These are phyloP conservation scores for Drosophila yakuba DNA, from an alignment of 1,140 invertebrate genomes.

Conservation along the genomic window DNA sequence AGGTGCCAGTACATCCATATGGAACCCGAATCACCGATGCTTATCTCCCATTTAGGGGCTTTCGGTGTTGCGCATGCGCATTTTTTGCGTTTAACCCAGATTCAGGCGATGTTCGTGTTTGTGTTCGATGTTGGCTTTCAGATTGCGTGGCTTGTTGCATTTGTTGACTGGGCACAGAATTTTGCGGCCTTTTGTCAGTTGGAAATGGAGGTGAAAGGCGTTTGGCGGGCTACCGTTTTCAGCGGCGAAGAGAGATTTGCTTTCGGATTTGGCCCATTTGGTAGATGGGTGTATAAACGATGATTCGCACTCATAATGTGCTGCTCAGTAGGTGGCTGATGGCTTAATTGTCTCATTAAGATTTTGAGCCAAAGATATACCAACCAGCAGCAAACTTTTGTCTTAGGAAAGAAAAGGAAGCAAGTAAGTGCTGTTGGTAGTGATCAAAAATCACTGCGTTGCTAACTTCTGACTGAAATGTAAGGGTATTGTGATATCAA, in stretches of 20 bases:
- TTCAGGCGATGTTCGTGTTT: slow-evolving; percentile 28
- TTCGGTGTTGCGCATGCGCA: slow-evolving; percentile 41
- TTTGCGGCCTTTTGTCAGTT: slow-evolving; percentile 48
- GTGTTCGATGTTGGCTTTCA: slow-evolving; percentile 32
- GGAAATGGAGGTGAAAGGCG: slow-evolving; percentile 68
- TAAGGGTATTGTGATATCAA: too few species aligned
- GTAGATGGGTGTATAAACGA: slow-evolving; percentile 30
- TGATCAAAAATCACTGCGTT: too few species aligned
- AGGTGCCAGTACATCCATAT: background rate
- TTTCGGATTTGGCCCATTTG: slow-evolving; percentile 52
- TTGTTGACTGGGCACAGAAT: slow-evolving; percentile 48
- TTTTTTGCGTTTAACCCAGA: slow-evolving; percentile 63
- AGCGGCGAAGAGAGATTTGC: slow-evolving; percentile 37
- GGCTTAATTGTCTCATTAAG: slow-evolving; percentile 16
- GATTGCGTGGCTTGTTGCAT: slow-evolving; percentile 54
- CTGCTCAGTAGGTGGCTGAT: slow-evolving; percentile 4
- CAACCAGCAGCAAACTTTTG: too few species aligned
- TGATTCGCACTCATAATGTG: slow-evolving; percentile 36
- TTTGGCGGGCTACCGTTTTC: slow-evolving; percentile 48
- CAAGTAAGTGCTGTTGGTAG: too few species aligned
- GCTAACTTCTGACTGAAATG: too few species aligned
- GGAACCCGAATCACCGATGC: slow-evolving; percentile 15
- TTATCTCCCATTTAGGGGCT: slow-evolving; percentile 3
- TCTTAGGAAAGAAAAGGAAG: too few species aligned
- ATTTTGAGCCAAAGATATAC: slow-evolving; percentile 2